Conservation (phyloP, 1,140 invertebrate species). For the Semibalanus balanoides region DNA sequence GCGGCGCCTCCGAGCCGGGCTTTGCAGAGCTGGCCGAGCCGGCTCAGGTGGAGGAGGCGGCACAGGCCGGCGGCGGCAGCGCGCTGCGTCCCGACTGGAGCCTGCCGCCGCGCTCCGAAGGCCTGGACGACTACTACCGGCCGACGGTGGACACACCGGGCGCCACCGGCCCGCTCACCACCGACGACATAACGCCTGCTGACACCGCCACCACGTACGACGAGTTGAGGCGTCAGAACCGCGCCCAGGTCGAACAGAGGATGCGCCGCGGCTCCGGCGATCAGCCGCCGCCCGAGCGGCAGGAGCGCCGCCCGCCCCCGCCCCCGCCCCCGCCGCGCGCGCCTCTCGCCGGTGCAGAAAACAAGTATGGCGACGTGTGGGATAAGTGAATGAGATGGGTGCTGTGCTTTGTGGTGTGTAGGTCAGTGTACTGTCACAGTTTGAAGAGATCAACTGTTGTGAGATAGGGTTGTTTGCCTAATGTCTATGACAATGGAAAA, state of each 20-base stretch:
- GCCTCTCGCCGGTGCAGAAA: background rate
- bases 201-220: slow-evolving; percentile 6
- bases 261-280: background rate
- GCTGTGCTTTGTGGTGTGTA: too few relatives aligned
- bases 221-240: slow-evolving; percentile 4
- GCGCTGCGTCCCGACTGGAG: background rate
- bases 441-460: too few relatives aligned
- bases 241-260: background rate
- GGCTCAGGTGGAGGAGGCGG: background rate
- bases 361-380: background rate
- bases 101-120: slow-evolving; percentile 4
- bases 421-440: too few relatives aligned
- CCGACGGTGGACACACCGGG: slow-evolving; percentile 1
- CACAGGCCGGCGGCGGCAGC: too few relatives aligned
- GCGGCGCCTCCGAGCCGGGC: slow-evolving; percentile 5
- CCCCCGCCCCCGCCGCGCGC: too few relatives aligned
- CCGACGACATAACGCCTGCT: background rate
- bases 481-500: too few relatives aligned
- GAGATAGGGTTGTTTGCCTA: too few relatives aligned
- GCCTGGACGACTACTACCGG: slow-evolving; percentile 8
- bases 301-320: background rate
- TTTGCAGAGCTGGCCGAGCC: background rate
- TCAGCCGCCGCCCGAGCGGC: background rate
- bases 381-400: background rate
- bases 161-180: background rate